These are phyloP conservation scores for Lepidurus couesii DNA, from an alignment of 1,140 invertebrate species.

Conservation along the genomic window DNA sequence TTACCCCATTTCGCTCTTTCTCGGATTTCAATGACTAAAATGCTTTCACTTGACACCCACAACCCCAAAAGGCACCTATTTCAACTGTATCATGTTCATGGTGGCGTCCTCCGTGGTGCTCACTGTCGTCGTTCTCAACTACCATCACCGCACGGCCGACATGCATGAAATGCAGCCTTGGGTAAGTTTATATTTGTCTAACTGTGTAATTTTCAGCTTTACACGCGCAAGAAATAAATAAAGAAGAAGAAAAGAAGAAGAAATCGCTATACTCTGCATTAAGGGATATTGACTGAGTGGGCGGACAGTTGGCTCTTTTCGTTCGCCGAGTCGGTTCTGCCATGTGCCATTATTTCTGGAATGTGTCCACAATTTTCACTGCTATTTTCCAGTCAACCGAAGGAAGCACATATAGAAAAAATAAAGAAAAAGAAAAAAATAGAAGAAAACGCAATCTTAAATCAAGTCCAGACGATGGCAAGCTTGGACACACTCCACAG, in stretches of 20 bases:
- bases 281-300: neutral
- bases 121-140: conserved; percentile 96
- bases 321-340: neutral
- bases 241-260: neutral
- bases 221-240: neutral
- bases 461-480: conserved; percentile 14
- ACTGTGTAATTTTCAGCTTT: neutral
- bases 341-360: conserved; percentile 5
- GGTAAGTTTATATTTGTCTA: conserved; percentile 60
- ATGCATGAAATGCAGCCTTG: conserved; percentile 94
- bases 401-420: too few relatives aligned
- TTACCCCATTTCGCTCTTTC: neutral
- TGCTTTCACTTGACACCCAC: neutral
- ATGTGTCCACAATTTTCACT: neutral
- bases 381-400: too few relatives aligned
- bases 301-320: neutral
- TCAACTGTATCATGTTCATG: conserved; percentile 99
- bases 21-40: neutral
- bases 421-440: neutral
- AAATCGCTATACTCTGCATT: too few relatives aligned
- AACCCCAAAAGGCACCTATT: conserved; percentile 78
- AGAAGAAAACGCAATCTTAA: neutral
- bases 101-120: conserved; percentile 96
- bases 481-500: conserved; percentile 13
- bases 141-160: conserved; percentile 93